Evolutionary conservation across 2,888 invertebrate genomes (phyloP).

Genomic region (Dendrolimus houi): DNA sequence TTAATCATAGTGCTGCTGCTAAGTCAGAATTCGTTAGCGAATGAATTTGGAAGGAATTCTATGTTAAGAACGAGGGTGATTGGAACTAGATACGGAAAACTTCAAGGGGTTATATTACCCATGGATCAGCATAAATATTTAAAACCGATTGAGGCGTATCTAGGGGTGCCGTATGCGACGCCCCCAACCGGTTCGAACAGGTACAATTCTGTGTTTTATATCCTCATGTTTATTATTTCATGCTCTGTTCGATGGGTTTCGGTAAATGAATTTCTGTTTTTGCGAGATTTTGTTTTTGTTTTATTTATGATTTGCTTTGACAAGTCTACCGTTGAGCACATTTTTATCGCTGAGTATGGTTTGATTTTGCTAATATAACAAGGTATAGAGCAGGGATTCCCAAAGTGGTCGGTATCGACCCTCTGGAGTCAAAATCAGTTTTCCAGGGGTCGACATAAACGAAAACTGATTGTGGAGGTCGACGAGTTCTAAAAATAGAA

Average conservation of each 20-base stretch:
- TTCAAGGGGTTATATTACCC: constrained; percentile 87
- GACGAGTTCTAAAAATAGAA: too few species aligned
- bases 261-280: constrained; percentile 1
- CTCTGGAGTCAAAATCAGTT: too few species aligned
- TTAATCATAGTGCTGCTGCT: constrained; percentile 47
- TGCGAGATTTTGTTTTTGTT: not conserved
- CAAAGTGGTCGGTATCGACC: too few species aligned
- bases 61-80: constrained; percentile 87
- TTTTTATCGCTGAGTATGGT: too few species aligned
- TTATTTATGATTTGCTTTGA: not conserved
- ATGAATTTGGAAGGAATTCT: constrained; percentile 75
- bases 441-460: too few species aligned
- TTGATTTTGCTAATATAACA: too few species aligned
- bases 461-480: too few species aligned
- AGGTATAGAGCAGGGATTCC: too few species aligned
- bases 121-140: constrained; percentile 86
- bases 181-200: constrained; percentile 88
- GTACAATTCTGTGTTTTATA: constrained; percentile 40
- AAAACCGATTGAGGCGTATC: constrained; percentile 86
- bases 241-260: constrained; percentile 16
- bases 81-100: constrained; percentile 88
- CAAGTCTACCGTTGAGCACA: not conserved
- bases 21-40: constrained; percentile 50
- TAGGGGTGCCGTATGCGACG: constrained; percentile 92
- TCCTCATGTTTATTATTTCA: constrained; percentile 13